A percentile compares a stretch with the other conserved stretches of the same genome.
Conservation (phyloP, 1,140 invertebrate species). For the Coboldia fuscipes region DNA sequence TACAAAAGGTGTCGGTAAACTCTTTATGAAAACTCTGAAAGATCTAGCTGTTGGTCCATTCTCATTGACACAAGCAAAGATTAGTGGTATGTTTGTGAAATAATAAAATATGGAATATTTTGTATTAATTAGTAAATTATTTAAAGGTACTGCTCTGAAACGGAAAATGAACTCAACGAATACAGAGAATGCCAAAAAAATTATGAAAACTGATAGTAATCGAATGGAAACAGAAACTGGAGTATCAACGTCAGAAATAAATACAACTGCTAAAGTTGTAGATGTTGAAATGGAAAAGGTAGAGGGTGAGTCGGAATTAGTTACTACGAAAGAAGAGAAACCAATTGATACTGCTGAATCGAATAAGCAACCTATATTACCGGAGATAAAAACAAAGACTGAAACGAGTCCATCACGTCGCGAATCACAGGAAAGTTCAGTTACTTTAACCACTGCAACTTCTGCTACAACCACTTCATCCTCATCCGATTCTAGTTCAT, state of each 20-base stretch:
- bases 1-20: conserved; percentile 19
- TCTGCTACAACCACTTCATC: conserved; percentile 4
- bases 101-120: too few species aligned
- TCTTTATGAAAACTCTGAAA: conserved; percentile 19
- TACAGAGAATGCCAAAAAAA: neutral
- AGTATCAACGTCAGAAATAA: neutral
- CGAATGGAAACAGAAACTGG: neutral
- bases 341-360: neutral
- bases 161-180: neutral
- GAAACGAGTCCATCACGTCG: conserved; percentile 1
- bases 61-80: conserved; percentile 21
- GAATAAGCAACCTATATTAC: neutral
- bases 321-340: neutral
- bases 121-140: too few species aligned
- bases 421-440: conserved; percentile 5
- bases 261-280: neutral
- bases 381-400: conserved; percentile 2
- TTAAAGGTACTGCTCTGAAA: conserved; percentile 1
- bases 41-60: conserved; percentile 22
- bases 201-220: neutral
- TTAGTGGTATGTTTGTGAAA: conserved; percentile 15
- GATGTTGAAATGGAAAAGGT: neutral
- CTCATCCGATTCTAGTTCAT: conserved; percentile 1
- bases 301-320: neutral
- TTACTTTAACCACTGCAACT: conserved; percentile 3